These are phyloP conservation scores for Steatornis caripensis DNA, from an alignment of 2,113 vertebrate genomes.

Conservation along the genomic window DNA sequence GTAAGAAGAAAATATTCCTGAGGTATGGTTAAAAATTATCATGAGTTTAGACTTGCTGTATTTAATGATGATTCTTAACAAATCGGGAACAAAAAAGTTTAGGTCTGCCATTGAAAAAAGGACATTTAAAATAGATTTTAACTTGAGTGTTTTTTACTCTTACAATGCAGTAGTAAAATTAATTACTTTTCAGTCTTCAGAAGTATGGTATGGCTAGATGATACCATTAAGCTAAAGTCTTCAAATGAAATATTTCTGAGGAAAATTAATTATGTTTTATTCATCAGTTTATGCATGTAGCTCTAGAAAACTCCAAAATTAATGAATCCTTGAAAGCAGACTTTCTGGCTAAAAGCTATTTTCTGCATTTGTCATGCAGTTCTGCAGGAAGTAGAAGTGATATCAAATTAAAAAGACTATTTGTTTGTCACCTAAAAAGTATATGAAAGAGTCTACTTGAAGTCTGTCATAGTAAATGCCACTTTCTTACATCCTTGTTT, in stretches of 20 bases:
- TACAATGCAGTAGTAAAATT: slow-evolving; percentile 8
- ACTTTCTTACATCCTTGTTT: neutral
- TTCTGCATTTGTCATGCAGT: neutral
- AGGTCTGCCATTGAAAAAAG: neutral
- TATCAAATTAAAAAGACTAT: neutral
- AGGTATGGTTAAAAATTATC: neutral
- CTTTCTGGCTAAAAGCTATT: neutral
- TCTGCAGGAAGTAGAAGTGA: neutral
- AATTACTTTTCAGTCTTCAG: slow-evolving; percentile 28
- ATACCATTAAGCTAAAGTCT: slow-evolving; percentile 18
- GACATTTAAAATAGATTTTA: slow-evolving; percentile 42
- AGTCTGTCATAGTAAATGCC: neutral
- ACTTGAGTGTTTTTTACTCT: slow-evolving; percentile 18
- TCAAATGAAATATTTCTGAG: slow-evolving; percentile 19
- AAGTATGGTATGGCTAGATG: neutral
- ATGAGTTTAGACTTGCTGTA: neutral
- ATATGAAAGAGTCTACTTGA: neutral
- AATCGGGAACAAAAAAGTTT: neutral
- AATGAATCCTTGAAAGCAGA: neutral
- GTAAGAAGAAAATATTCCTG: neutral
- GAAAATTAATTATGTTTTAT: slow-evolving; percentile 29
- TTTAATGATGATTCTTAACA: neutral
- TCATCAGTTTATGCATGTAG: neutral
- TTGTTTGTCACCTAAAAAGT: neutral
- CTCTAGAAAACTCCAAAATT: neutral